phyloP scores from a whole-genome alignment of 37 sponge, comb jelly and placozoan genomes.

The Beroe ovata region DNA sequence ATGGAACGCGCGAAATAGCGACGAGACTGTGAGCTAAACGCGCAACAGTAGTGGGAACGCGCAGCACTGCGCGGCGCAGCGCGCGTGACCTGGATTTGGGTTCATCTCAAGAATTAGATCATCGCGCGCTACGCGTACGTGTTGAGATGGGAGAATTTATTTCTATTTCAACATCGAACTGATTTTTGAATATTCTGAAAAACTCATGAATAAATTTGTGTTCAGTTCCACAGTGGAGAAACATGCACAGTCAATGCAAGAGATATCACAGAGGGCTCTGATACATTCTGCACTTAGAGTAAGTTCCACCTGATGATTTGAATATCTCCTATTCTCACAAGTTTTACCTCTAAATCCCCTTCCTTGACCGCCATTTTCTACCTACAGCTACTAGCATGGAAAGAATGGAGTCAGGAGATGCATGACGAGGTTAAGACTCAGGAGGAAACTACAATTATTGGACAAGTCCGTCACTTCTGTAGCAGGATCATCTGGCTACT shows the following conservation, averaged over 20 bases:
- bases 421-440: slow-evolving; percentile 45
- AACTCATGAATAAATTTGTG: too few species aligned
- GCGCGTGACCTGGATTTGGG: background rate
- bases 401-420: slow-evolving; percentile 1
- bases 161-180: too few species aligned
- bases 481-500: slow-evolving; percentile 63
- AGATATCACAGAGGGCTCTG: slow-evolving; percentile 59
- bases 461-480: slow-evolving; percentile 59
- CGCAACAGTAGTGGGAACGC: background rate
- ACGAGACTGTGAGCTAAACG: too few species aligned
- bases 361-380: background rate
- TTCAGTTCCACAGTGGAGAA: slow-evolving; percentile 16
- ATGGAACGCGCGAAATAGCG: slow-evolving; percentile 31
- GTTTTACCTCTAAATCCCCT: background rate
- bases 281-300: slow-evolving; percentile 51
- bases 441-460: slow-evolving; percentile 60
- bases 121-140: too few species aligned
- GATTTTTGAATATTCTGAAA: too few species aligned
- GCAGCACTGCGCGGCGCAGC: too few species aligned
- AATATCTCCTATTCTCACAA: background rate
- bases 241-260: slow-evolving; percentile 46
- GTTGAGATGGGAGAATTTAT: too few species aligned
- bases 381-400: slow-evolving; percentile 2
- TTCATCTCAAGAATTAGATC: too few species aligned
- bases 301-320: background rate